Evolutionary conservation across 1,140 invertebrate genomes (phyloP).

Genomic region (Neomicropteryx cornuta): DNA sequence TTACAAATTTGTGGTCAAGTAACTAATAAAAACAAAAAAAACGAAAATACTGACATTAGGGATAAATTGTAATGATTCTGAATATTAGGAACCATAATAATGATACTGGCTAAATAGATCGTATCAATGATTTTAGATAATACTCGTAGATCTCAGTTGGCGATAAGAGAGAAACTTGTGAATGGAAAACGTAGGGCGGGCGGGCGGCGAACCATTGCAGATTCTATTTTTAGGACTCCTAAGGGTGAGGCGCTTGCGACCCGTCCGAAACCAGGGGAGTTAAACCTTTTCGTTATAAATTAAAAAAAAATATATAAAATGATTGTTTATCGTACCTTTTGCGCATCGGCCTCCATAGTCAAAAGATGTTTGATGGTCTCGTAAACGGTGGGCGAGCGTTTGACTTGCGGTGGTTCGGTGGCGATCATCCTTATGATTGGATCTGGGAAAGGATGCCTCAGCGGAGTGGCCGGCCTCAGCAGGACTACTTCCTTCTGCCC

Average conservation of each 20-base stretch:
- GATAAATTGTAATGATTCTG: conserved; percentile 1
- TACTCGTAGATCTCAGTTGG: too few relatives aligned
- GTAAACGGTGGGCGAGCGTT: conserved; percentile 35
- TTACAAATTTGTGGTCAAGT: too few relatives aligned
- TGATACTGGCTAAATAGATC: too few relatives aligned
- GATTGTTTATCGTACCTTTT: conserved; percentile 7
- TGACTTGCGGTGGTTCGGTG: conserved; percentile 3
- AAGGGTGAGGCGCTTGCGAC: too few relatives aligned
- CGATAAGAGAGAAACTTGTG: too few relatives aligned
- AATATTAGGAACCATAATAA: too few relatives aligned
- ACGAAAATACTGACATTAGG: conserved; percentile 6
- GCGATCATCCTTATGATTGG: conserved; percentile 35
- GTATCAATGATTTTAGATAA: too few relatives aligned
- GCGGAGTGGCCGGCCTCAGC: conserved; percentile 40
- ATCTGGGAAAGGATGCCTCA: conserved; percentile 33
- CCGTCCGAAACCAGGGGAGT: too few relatives aligned
- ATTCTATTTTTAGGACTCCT: too few relatives aligned
- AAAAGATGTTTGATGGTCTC: conserved; percentile 43
- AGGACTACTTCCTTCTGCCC: conserved; percentile 52
- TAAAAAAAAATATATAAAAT: conserved; percentile 1
- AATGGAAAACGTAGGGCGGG: too few relatives aligned
- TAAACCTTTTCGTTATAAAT: neutral
- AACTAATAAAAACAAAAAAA: too few relatives aligned
- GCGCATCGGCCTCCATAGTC: conserved; percentile 35
- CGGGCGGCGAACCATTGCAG: too few relatives aligned